Percentiles rank a stretch among this genome's conserved stretches.
phyloP scores from a whole-genome alignment of 2,113 vertebrate genomes.

The Psittacula cyanocephala region DNA sequence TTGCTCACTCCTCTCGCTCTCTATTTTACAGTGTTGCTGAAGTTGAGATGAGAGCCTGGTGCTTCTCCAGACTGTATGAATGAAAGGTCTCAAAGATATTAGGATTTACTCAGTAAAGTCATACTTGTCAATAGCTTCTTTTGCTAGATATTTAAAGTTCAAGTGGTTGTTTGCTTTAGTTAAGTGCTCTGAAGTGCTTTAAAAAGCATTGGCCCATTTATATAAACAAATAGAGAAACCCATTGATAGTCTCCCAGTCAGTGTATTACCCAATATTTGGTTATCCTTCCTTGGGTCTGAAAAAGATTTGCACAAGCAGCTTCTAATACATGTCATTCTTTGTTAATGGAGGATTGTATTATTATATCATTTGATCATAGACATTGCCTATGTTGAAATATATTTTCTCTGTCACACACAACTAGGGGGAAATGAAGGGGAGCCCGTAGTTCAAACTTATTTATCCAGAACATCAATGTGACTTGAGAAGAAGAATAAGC shows the following conservation, averaged over 20 bases:
- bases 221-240: slow-evolving; percentile 73
- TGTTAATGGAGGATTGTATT: not conserved
- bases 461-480: not conserved
- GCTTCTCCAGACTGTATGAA: not conserved
- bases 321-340: not conserved
- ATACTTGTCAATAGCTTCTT: slow-evolving; percentile 71
- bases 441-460: not conserved
- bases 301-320: not conserved
- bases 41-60: not conserved
- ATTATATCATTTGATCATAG: not conserved
- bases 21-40: not conserved
- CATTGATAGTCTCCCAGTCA: slow-evolving; percentile 48
- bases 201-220: slow-evolving; percentile 60
- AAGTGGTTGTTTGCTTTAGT: slow-evolving; percentile 76
- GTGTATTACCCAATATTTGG: slow-evolving; percentile 18
- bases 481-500: not conserved
- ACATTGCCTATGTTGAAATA: not conserved
- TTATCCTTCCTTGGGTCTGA: not conserved
- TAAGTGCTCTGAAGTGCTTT: slow-evolving; percentile 76
- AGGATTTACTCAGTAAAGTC: slow-evolving; percentile 58
- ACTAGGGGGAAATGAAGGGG: not conserved
- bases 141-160: slow-evolving; percentile 76
- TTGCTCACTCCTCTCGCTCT: not conserved
- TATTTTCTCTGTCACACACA: not conserved
- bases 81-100: slow-evolving; percentile 26